Evolutionary conservation across 2,113 vertebrate genomes (phyloP).

Genomic region (Falcunculus frontatus): DNA sequence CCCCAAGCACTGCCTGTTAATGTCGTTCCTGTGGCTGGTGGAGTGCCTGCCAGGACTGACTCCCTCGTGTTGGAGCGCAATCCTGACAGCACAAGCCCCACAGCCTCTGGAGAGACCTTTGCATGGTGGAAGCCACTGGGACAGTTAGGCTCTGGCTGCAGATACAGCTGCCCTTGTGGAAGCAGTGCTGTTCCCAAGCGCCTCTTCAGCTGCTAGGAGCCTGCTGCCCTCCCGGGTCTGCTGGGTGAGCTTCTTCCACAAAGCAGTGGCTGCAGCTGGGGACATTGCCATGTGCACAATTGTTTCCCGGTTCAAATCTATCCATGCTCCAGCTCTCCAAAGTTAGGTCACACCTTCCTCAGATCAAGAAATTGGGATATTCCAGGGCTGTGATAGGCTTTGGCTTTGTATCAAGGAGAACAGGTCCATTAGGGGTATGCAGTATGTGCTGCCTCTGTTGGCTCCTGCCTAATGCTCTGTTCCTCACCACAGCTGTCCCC

Average conservation of each 20-base stretch:
- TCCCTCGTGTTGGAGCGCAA: fast-evolving
- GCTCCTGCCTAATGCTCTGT: background rate
- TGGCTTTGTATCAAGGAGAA: background rate
- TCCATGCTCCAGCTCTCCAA: background rate
- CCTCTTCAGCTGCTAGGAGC: background rate
- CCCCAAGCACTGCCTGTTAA: fast-evolving
- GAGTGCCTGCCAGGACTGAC: background rate
- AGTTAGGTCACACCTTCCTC: background rate
- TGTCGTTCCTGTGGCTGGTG: background rate
- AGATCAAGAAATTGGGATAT: background rate
- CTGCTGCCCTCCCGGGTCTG: background rate
- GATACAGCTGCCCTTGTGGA: background rate
- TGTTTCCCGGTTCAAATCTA: background rate
- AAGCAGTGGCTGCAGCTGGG: background rate
- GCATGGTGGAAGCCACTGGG: background rate
- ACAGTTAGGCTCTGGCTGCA: background rate
- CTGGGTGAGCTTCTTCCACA: background rate
- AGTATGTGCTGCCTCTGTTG: background rate
- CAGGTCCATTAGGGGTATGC: background rate
- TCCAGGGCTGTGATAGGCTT: background rate
- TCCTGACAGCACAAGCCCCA: fast-evolving
- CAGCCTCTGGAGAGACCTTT: background rate
- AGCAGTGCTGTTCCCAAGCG: background rate
- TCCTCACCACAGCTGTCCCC: background rate
- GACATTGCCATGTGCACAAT: fast-evolving